Evolutionary conservation across 2,888 invertebrate species (phyloP), one percentile per base, ranked within the genome.

Genomic region (Crematogaster levior): DNA sequence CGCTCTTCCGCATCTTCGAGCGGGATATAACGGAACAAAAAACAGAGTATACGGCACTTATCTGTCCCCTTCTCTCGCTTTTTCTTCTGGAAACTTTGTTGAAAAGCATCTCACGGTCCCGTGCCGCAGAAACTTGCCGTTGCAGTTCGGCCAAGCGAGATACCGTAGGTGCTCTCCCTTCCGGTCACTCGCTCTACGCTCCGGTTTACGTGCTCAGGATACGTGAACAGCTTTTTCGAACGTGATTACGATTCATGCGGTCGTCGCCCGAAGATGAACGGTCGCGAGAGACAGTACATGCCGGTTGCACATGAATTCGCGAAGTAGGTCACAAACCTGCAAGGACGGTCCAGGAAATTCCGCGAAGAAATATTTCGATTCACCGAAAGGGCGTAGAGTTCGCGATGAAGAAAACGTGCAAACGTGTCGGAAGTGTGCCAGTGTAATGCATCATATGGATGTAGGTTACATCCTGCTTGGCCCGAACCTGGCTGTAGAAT

Each of bases 171-270:
- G 84, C 61, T 24, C 24, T 27, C 75, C 58, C 72, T 65, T 88
- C 80, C 81, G 75, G 72, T 82, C 81, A 77, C 66, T 75, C 65
- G 61, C 56, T n/a, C n/a, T n/a, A n/a, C n/a, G n/a, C n/a, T n/a
- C n/a, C 73, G 68, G 53, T 34, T 40, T 51, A 82, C 84, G 81
- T 82, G 85, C 80, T 61, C 65, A 27, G 66, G 60, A 63, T 80
- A 77, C 82, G 81, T 75, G 75, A 86, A 70, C 66, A 48, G 79
- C 77, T 86, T 89, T 86, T 84, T 83, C 86, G 79, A 84, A 85
- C 72, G 61, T 86, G 90, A 89, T 90, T 89, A 86, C 84, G 79
- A 89, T 90, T 90, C 89, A 88, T 84, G 84, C 73, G 86, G 65
- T 81, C 72, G 68, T 75, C 72, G 58, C 27, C 68, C 34, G 58